Base-by-base conservation (phyloP, 2,797 vertebrate species). In the Meriones psammophilus region DNA sequence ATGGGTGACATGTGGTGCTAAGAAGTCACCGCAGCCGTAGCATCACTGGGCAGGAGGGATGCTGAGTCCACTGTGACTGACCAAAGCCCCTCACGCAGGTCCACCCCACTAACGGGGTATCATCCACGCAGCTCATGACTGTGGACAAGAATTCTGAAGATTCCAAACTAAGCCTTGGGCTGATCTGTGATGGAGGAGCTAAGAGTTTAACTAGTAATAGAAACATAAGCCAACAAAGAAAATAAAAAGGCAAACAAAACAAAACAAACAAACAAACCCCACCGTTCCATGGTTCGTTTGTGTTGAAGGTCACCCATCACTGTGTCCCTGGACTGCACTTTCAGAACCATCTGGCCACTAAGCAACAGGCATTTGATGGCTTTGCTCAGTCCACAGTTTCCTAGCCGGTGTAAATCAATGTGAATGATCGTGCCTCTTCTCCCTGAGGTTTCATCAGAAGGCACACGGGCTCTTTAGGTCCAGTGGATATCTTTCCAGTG, bases 11-110 rank as follows among this genome's bases (percentile, higher is more conserved):
- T 18, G 13, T 30, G 12, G 9, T 26, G 42, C 56, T 60, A 50
- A 13, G 54, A 50, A 6, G 15, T 26, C 8, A 8, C 30, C 33
- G 56, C 1, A 68, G 46, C 9, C 36, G 6, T 0, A 8, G 7
- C n/a, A 64, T 66, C 71, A 39, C 30, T 15, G 5, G 46, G 28
- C 24, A 50, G 18, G 2, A 42, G 42, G 71, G 58, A 58, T 33
- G 5, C 24, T 42, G 18, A 33, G 13, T 54, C 46, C 12, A 24
- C 64, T 30, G 17, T 33, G 26, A n/a, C 7, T 66, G 73, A 66
- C 42, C 15, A 9, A 54, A 18, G n/a, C 24, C 30, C 56, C 13
- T 54, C n/a, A 66, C 17, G 8, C 33, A 24, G 24, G 24, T 2
- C 56, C 10, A 50, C 50, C 0, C 64, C 42, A 30, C 60, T 50